phyloP scores from a whole-genome alignment of 30 jellyfish, hydroid and myxozoan species.

The Nemopilema nomurai region DNA sequence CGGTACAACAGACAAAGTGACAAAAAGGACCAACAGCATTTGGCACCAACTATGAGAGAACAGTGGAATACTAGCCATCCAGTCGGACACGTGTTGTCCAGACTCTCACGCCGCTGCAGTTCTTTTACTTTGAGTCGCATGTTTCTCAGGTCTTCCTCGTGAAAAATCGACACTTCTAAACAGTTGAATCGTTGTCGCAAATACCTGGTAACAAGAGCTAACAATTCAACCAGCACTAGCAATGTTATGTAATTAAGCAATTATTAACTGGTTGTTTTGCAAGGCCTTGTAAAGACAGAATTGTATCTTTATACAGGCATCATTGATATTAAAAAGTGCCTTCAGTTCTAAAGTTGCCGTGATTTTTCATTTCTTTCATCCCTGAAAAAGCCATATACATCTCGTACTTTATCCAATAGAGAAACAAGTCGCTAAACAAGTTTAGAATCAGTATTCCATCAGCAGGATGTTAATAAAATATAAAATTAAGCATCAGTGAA shows the following conservation, averaged over 20 bases:
- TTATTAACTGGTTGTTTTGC: no score
- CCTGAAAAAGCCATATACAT: no score
- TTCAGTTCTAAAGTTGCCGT: no score
- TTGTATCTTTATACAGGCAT: no score
- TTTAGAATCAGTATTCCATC: background rate
- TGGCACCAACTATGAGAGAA: background rate
- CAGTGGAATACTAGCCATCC: conserved; percentile 39
- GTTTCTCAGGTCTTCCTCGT: conserved; percentile 59
- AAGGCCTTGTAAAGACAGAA: no score
- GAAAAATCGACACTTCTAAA: conserved; percentile 34
- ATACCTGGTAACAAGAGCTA: conserved; percentile 26
- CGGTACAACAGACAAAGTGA: background rate
- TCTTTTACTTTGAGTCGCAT: conserved; percentile 69
- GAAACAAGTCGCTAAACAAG: background rate
- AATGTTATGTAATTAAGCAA: no score
- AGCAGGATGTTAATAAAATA: background rate
- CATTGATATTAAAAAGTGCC: no score
- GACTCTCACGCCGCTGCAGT: conserved; percentile 21
- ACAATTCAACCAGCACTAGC: no score
- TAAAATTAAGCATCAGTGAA: no score
- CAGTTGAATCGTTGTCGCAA: conserved; percentile 40
- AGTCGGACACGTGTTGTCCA: conserved; percentile 41
- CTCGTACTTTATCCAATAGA: no score
- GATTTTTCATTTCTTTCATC: no score
- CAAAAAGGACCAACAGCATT: background rate